phyloP scores from a whole-genome alignment of 2,113 vertebrate species.

The Pholis gunnellus region DNA sequence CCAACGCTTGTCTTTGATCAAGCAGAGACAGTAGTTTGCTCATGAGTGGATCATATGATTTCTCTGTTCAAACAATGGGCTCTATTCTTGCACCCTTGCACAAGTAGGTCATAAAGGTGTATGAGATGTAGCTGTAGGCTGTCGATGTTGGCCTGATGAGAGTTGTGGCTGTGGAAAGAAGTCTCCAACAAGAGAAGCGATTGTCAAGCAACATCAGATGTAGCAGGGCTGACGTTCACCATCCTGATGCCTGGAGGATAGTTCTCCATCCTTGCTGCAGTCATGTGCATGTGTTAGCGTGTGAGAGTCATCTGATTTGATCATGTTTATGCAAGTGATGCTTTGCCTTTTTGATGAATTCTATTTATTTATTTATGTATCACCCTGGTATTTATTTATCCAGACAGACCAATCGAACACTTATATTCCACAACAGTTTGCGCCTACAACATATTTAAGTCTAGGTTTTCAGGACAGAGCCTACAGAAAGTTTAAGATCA shows the following conservation, averaged over 20 bases:
- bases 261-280: conserved; percentile 9
- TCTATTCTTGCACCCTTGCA: conserved; percentile 31
- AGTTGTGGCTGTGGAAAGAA: not conserved
- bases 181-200: conserved; percentile 52
- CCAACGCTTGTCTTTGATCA: conserved; percentile 22
- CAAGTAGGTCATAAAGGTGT: conserved; percentile 53
- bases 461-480: not conserved
- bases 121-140: conserved; percentile 34
- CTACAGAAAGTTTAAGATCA: conserved; percentile 1
- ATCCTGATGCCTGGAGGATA: conserved; percentile 19
- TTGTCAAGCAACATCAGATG: conserved; percentile 47
- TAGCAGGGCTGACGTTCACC: conserved; percentile 9
- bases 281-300: conserved; percentile 25
- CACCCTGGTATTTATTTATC: not conserved
- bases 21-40: conserved; percentile 10
- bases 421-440: not conserved
- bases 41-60: conserved; percentile 60
- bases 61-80: conserved; percentile 46
- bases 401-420: not conserved
- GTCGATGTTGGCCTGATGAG: conserved; percentile 7
- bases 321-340: conserved; percentile 3
- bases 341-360: not conserved
- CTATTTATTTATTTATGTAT: not conserved
- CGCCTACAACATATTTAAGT: not conserved
- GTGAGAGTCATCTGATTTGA: conserved; percentile 63